Base-by-base conservation (phyloP, 2,113 vertebrate species). In the Misgurnus anguillicaudatus region DNA sequence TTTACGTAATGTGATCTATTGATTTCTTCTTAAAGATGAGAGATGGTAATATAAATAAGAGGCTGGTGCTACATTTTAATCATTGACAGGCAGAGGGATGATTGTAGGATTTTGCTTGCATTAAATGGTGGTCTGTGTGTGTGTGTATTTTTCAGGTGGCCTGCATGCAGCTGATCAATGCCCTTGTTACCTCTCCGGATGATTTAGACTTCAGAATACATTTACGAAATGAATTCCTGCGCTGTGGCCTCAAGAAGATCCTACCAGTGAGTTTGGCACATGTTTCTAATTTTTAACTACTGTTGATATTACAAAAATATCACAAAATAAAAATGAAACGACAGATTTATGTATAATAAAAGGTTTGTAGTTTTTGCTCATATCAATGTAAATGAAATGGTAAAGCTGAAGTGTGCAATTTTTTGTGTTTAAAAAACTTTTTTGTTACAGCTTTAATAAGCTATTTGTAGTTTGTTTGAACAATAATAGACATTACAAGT, bases 191-290 rank as follows among this genome's bases (percentile, higher is more conserved):
- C 4, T 98, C 93, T 51, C 96, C 96, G 4, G 97, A 99, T 2
- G 98, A 99, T 31, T 91, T 99, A 72, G 98, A 99, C 90, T 99
- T 98, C 91, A 92, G 98, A 94, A 98, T 99, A 93, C 98, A 99
- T 91, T 90, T 99, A 87, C 94, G 98, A 82, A 99, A 99, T 53
- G 98, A 99, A 89, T 96, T 99, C 79, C 88, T 98, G 36, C 94
- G 97, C 85, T 98, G 96, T 73, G 97, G 98, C 76, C 89, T 99
- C 73, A 98, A 96, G 88, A 94, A 94, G 87, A 95, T 95, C 86
- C 75, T 99, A 63, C 97, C 96, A 67, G 98, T 99, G 91, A 96
- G 96, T 95, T 61, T 31, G 60, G 8, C 39, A 19, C 17, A 53
- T 70, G 60, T 9, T 64, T 16, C 6, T 51, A 53, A n/a, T 4